phyloP scores from a whole-genome alignment of 2,797 vertebrate species.

The Mareca strepera region DNA sequence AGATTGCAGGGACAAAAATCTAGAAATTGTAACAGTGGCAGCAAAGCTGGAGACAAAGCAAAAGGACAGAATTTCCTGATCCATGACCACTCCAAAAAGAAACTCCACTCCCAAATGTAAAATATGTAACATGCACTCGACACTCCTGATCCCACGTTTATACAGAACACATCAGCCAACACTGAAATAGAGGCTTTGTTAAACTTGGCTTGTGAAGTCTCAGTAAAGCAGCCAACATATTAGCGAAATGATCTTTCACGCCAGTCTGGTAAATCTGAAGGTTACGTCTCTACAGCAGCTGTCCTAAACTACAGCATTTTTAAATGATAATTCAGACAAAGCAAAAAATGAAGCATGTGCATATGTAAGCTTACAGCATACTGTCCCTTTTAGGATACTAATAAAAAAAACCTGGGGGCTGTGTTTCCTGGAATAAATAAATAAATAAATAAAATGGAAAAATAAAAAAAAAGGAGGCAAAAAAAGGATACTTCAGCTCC shows the following conservation, averaged over 20 bases:
- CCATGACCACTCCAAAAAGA: not conserved
- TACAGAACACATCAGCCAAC: not conserved
- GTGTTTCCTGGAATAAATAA: not conserved
- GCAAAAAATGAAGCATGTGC: constrained; percentile 13
- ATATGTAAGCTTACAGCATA: not conserved
- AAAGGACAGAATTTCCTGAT: not conserved
- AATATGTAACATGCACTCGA: not conserved
- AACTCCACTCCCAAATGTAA: not conserved
- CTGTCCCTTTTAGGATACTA: not conserved
- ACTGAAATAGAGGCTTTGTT: not conserved
- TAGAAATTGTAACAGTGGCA: not conserved
- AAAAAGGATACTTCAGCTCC: not conserved
- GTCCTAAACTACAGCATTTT: constrained; percentile 32
- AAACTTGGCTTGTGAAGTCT: constrained; percentile 39
- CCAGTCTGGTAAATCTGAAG: constrained; percentile 34
- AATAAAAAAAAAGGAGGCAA: rapidly evolving
- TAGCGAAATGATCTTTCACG: constrained; percentile 44
- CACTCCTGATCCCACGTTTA: not conserved
- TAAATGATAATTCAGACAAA: constrained; percentile 59
- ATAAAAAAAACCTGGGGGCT: not conserved
- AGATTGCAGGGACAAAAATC: not conserved
- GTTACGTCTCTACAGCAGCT: constrained; percentile 50
- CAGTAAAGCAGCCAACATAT: constrained; percentile 26
- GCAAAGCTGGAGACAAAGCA: not conserved
- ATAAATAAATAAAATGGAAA: no score